Evolutionary conservation across 1,140 invertebrate genomes (phyloP).

Genomic region (Hermetia illucens): DNA sequence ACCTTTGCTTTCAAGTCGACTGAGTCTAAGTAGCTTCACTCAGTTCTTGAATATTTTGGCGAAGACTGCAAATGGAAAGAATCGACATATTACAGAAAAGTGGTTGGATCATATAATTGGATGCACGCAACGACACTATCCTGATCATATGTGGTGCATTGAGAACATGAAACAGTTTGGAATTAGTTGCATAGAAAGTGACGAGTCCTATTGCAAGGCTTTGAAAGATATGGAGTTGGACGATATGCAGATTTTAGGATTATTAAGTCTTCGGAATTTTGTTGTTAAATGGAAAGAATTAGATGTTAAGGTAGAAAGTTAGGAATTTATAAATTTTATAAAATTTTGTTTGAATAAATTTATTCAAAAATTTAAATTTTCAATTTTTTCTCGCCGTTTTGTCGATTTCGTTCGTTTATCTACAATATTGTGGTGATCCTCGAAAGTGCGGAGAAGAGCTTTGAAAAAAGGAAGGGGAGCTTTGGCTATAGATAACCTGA

Average conservation of each 20-base stretch:
- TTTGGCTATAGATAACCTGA: no score
- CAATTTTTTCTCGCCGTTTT: no score
- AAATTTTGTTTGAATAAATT: no score
- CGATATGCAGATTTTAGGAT: not conserved
- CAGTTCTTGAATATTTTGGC: constrained; percentile 21
- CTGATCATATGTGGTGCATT: constrained; percentile 8
- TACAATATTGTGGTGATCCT: no score
- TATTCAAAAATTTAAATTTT: no score
- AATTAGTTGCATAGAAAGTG: not conserved
- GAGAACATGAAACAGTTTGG: not conserved
- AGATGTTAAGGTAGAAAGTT: no score
- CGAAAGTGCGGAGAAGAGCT: no score
- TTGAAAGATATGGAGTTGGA: not conserved
- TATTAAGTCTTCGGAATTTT: not conserved
- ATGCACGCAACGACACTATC: constrained; percentile 17
- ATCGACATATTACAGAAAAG: constrained; percentile 8
- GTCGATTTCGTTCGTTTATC: no score
- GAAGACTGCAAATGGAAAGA: constrained; percentile 14
- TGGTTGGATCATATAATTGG: constrained; percentile 17
- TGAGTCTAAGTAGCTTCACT: constrained; percentile 13
- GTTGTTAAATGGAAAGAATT: not conserved
- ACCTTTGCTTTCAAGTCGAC: constrained; percentile 17
- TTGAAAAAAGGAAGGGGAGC: no score
- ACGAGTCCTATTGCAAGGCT: not conserved
- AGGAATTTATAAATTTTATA: no score